A percentile compares a stretch with the other conserved stretches of the same genome.
Conservation (phyloP, 2,888 invertebrate genomes). For the Agrenia bidenticulata region DNA sequence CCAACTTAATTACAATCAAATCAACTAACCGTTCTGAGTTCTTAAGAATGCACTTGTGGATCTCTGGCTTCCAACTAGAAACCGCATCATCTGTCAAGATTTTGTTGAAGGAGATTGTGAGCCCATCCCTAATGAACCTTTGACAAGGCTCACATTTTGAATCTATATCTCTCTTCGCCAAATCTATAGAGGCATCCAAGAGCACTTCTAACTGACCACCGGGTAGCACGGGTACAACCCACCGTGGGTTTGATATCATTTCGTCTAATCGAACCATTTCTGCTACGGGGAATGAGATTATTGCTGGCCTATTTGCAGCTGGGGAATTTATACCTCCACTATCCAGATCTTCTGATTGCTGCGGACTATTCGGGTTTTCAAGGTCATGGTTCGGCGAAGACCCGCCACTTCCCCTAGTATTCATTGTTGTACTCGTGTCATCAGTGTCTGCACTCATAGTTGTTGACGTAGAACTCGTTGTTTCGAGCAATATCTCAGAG, state of each 20-base stretch:
- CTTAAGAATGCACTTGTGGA: slow-evolving; percentile 90
- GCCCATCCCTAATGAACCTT: slow-evolving; percentile 89
- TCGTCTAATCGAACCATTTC: slow-evolving; percentile 88
- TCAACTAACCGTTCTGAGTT: slow-evolving; percentile 91
- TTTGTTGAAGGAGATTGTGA: slow-evolving; percentile 92
- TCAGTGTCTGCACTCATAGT: slow-evolving; percentile 11
- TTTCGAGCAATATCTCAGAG: slow-evolving; percentile 2
- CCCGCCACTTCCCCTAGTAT: not conserved
- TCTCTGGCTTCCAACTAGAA: slow-evolving; percentile 95
- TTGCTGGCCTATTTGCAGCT: not conserved
- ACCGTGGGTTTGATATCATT: slow-evolving; percentile 91
- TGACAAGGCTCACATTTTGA: slow-evolving; percentile 86
- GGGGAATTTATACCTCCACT: not conserved
- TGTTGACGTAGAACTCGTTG: slow-evolving; percentile 10
- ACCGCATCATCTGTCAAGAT: slow-evolving; percentile 97
- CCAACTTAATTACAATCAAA: slow-evolving; percentile 86
- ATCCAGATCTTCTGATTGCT: not conserved
- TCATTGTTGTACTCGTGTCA: slow-evolving; percentile 9
- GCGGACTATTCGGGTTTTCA: not conserved
- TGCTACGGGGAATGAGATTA: slow-evolving; percentile 71
- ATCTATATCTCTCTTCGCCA: slow-evolving; percentile 84
- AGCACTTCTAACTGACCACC: slow-evolving; percentile 93
- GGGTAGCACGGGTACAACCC: slow-evolving; percentile 96
- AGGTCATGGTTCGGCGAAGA: slow-evolving; percentile 9
- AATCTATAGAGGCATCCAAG: slow-evolving; percentile 81